These are phyloP conservation scores for Sminthopsis crassicaudata DNA, from an alignment of 2,113 vertebrate genomes.

Conservation along the genomic window DNA sequence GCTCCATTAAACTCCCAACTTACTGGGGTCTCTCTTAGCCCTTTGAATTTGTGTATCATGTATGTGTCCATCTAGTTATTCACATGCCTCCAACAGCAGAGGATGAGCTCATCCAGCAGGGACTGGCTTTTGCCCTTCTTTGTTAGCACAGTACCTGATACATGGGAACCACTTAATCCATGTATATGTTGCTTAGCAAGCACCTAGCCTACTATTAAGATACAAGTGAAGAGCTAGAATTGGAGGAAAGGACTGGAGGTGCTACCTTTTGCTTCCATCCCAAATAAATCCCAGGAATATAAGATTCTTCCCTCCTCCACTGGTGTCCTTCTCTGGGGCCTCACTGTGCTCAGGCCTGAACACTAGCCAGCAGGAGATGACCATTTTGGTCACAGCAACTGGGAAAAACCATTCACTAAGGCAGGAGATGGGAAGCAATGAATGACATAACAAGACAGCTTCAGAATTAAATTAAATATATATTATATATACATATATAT, in stretches of 20 bases:
- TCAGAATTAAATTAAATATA: not conserved
- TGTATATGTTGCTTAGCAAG: not conserved
- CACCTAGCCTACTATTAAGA: not conserved
- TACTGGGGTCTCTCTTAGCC: not conserved
- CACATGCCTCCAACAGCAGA: not conserved
- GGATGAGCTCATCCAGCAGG: not conserved
- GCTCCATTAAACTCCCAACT: not conserved
- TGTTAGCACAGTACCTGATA: not conserved
- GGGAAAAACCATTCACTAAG: not conserved
- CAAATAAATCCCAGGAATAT: not conserved
- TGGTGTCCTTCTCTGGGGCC: not conserved
- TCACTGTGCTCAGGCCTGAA: not conserved
- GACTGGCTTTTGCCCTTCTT: not conserved
- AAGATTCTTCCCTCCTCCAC: not conserved
- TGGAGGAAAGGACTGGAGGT: not conserved
- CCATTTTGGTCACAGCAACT: not conserved
- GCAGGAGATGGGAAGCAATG: not conserved
- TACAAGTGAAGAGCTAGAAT: not conserved
- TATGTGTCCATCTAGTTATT: not conserved
- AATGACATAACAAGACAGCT: not conserved
- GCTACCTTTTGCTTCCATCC: not conserved
- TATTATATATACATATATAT: no score
- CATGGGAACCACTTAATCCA: not conserved
- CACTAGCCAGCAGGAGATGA: not conserved
- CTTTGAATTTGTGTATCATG: not conserved